phyloP scores from a whole-genome alignment of 2,113 vertebrate species.

The Proteles cristata region DNA sequence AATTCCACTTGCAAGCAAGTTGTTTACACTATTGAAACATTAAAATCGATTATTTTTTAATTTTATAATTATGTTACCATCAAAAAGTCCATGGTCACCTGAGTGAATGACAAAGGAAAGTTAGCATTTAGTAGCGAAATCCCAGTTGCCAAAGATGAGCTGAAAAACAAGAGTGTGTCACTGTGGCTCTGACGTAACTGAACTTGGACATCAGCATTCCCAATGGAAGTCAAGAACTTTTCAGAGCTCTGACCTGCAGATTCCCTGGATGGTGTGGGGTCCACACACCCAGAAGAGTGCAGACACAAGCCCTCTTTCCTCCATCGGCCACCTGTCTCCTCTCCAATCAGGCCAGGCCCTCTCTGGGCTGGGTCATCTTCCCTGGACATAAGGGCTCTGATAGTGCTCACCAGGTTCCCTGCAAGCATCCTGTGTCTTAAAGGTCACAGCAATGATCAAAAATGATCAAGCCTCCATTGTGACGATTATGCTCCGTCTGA shows the following conservation, averaged over 20 bases:
- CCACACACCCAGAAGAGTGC: fast-evolving
- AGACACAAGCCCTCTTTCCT: fast-evolving
- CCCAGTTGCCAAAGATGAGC: background rate
- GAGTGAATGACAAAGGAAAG: background rate
- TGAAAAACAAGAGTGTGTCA: background rate
- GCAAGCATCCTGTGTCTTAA: conserved; percentile 60
- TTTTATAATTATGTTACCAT: conserved; percentile 62
- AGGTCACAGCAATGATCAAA: conserved; percentile 80
- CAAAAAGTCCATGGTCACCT: conserved; percentile 28
- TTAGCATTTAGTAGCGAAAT: background rate
- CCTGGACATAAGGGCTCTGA: background rate
- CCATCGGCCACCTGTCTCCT: background rate
- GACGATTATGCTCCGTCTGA: conserved; percentile 51
- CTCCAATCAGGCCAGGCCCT: too few species aligned
- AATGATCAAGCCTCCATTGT: conserved; percentile 70
- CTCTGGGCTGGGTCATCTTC: background rate
- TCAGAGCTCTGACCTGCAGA: background rate
- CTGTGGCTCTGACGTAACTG: background rate
- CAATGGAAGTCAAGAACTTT: background rate
- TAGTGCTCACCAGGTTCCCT: background rate
- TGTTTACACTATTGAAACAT: conserved; percentile 69
- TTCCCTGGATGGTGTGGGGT: fast-evolving
- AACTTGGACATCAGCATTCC: background rate
- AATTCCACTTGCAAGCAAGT: conserved; percentile 51
- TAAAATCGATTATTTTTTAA: conserved; percentile 59